phyloP scores from a whole-genome alignment of 2,113 vertebrate genomes.

The Nannobrachium achirus region DNA sequence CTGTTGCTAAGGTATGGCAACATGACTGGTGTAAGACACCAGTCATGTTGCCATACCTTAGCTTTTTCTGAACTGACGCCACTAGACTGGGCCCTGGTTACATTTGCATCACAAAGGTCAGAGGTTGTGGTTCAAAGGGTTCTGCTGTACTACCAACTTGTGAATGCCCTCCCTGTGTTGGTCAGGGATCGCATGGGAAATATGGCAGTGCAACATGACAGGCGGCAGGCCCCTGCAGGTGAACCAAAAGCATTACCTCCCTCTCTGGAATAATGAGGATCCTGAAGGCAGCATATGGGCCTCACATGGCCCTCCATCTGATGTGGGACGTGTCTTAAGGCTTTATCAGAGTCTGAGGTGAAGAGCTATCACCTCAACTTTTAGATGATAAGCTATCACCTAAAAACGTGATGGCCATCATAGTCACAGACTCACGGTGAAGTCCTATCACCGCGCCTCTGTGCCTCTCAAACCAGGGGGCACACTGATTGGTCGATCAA shows the following conservation, averaged over 20 bases:
- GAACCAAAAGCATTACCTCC: constrained; percentile 82
- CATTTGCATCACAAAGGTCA: constrained; percentile 34
- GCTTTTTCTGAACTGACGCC: no score
- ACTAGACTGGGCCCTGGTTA: constrained; percentile 77
- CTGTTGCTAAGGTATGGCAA: no score
- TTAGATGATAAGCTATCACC: no score
- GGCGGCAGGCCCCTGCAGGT: constrained; percentile 78
- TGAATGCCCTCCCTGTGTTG: constrained; percentile 57
- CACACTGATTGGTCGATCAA: no score
- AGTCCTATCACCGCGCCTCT: no score
- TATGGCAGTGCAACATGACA: constrained; percentile 37
- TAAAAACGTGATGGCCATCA: no score
- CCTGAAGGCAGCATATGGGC: constrained; percentile 85
- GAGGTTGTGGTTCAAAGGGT: constrained; percentile 2
- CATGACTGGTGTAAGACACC: no score
- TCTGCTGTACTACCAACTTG: neutral
- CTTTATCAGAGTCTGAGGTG: no score
- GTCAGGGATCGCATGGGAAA: constrained; percentile 40
- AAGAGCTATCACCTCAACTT: no score
- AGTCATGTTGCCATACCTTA: no score
- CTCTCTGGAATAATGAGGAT: constrained; percentile 92
- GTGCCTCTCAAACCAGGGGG: no score
- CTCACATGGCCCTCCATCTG: constrained; percentile 36
- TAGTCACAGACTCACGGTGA: no score
- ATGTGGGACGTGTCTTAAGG: constrained; percentile 79